These are phyloP conservation scores for Aleiodes sp. DNA, from an alignment of 1,140 invertebrate species.

Conservation along the genomic window DNA sequence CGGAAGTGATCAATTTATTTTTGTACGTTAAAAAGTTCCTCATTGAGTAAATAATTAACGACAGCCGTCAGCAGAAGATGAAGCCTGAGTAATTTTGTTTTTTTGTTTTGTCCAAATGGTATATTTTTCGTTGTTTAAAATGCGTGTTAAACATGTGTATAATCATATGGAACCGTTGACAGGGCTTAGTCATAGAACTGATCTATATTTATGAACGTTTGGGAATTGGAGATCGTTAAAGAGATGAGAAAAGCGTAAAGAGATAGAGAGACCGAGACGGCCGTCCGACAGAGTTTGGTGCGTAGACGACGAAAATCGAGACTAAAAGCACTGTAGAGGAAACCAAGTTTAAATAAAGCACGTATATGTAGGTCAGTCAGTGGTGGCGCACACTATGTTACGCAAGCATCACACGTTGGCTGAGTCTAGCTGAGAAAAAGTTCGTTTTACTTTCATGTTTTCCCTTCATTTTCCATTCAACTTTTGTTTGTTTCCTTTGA, in stretches of 20 bases:
- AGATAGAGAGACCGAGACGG: neutral
- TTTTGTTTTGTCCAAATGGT: neutral
- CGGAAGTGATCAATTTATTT: neutral
- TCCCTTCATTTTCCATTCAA: neutral
- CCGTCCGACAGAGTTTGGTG: neutral
- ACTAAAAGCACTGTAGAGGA: slow-evolving; percentile 60
- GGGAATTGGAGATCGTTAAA: slow-evolving; percentile 32
- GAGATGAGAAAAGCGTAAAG: slow-evolving; percentile 18
- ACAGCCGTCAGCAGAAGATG: too few species aligned
- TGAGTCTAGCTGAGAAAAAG: slow-evolving; percentile 1
- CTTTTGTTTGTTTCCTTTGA: neutral
- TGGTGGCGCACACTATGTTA: slow-evolving; percentile 33
- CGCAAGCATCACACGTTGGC: slow-evolving; percentile 13
- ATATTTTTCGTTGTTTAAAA: neutral
- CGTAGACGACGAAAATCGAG: slow-evolving; percentile 51
- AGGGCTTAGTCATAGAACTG: slow-evolving; percentile 20
- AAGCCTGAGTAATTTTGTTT: too few species aligned
- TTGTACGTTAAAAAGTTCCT: neutral
- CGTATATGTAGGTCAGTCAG: slow-evolving; percentile 65
- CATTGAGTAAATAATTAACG: slow-evolving; percentile 13
- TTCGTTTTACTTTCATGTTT: neutral
- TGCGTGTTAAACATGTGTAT: neutral
- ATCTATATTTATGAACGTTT: slow-evolving; percentile 28
- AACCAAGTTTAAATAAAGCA: slow-evolving; percentile 66
- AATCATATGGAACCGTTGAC: slow-evolving; percentile 24